Conservation (phyloP, 2,113 vertebrate genomes). For the Lophochroa leadbeateri region DNA sequence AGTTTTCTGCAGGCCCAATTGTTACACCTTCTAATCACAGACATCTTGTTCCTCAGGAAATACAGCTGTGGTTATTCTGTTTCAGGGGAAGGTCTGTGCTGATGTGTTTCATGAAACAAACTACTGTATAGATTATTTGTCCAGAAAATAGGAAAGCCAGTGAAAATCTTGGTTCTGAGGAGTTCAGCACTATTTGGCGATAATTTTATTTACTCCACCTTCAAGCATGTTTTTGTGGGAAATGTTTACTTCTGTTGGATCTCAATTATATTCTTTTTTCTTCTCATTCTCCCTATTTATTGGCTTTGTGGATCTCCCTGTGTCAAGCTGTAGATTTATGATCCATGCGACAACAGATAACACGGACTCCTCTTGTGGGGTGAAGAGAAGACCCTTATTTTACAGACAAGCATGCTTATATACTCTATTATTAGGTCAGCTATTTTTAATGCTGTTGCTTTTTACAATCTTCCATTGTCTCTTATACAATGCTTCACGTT, state of each 20-base stretch:
- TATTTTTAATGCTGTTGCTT: too few relatives aligned
- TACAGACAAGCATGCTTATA: too few relatives aligned
- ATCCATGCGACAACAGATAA: too few relatives aligned
- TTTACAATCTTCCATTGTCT: too few relatives aligned
- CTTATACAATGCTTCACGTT: too few relatives aligned
- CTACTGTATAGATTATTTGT: background rate
- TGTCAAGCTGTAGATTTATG: background rate
- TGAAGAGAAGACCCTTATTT: too few relatives aligned
- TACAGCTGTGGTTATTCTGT: background rate
- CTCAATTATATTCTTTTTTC: background rate
- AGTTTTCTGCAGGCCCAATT: background rate
- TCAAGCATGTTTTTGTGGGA: background rate
- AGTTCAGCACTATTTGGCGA: background rate
- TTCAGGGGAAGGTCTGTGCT: background rate
- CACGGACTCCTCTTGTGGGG: too few relatives aligned
- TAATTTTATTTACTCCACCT: background rate
- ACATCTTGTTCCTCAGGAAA: background rate
- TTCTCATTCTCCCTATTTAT: background rate
- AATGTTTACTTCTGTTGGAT: background rate
- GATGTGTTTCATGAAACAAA: background rate
- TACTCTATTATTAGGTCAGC: too few relatives aligned
- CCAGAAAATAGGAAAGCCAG: background rate
- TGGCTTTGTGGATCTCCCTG: background rate
- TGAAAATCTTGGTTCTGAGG: background rate
- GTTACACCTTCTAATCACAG: accelerated